phyloP scores from a whole-genome alignment of 2,888 invertebrate genomes.

The Standfussiana lucernea region DNA sequence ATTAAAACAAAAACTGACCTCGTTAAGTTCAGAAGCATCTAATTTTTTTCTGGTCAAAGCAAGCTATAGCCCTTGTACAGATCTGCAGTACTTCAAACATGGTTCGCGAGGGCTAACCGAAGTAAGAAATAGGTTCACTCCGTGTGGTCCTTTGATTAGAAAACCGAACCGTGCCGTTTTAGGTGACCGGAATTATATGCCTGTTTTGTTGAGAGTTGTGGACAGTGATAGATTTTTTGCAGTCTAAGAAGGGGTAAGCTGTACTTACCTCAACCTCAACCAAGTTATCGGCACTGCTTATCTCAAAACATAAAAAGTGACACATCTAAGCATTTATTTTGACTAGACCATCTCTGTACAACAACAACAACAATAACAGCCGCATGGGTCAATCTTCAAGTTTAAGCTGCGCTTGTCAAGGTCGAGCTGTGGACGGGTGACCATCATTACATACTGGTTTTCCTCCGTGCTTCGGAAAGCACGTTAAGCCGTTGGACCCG shows the following conservation, averaged over 20 bases:
- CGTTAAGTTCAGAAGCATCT: background rate
- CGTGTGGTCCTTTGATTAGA: slow-evolving; percentile 15
- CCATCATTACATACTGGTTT: too few relatives aligned
- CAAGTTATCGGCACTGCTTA: background rate
- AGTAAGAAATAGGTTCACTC: slow-evolving; percentile 33
- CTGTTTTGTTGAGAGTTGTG: slow-evolving; percentile 17
- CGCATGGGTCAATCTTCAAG: too few relatives aligned
- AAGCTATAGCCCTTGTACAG: background rate
- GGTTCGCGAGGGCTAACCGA: background rate
- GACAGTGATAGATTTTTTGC: background rate
- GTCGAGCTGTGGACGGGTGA: too few relatives aligned
- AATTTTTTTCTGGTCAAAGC: slow-evolving; percentile 8
- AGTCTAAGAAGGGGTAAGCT: background rate
- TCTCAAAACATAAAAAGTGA: background rate
- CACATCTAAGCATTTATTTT: background rate
- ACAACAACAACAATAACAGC: too few relatives aligned
- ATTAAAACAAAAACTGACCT: slow-evolving; percentile 13
- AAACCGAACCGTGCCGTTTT: slow-evolving; percentile 11
- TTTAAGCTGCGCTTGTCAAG: too few relatives aligned
- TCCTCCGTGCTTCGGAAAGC: too few relatives aligned
- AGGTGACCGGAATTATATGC: slow-evolving; percentile 33
- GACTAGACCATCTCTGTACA: too few relatives aligned
- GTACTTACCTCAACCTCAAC: background rate
- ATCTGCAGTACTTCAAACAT: slow-evolving; percentile 14
- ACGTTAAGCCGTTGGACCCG: too few relatives aligned